Base-by-base conservation (phyloP, 2,797 vertebrate species). In the Rousettus madagascariensis region DNA sequence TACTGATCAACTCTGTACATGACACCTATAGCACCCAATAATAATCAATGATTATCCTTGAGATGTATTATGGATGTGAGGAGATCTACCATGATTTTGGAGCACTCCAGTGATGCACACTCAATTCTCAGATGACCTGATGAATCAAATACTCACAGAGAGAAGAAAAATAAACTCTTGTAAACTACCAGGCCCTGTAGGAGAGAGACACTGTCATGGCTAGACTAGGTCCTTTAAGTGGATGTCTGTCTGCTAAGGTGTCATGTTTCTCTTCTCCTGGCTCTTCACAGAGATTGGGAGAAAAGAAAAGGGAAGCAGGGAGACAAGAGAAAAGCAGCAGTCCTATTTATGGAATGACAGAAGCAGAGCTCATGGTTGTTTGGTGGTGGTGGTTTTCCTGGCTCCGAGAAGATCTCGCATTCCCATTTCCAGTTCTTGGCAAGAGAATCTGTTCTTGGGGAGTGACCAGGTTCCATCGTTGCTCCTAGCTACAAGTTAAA, bases 351-450 rank as follows among this genome's bases (percentile, higher is more conserved):
- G 41, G 68, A 89, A 51, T 8, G 49, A 43, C 8, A n/a, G 74
- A 30, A 85, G 38, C 86, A 61, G 89, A 83, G 84, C 89, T 84
- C 61, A 11, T 46, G 69, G 91, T 33, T 46, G 66, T 66, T 75
- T n/a, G 49, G 24, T 92, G 49, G 38, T 55, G 74, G 30, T 19
- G 65, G 36, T 90, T 90, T 95, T 85, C 93, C 90, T 82, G 71
- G 80, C 24, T 80, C 63, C 36, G 9, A 46, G 55, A 89, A 82
- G 28, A 92, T 55, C 78, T 90, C 22, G 3, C 71, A 51, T 84
- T 69, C 86, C 51, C n/a, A n/a, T 72, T 88, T 92, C 26, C 30
- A 93, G 79, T 7, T 28, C 75, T 92, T 91, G 80, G 74, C 61
- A 86, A 88, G 24, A 90, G 19, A 41, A 16, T 90, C 77, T 1